Percentiles rank a stretch among this genome's conserved stretches.
Evolutionary conservation across 2,888 invertebrate genomes (phyloP).

Genomic region (Lithophane semibrunnea): DNA sequence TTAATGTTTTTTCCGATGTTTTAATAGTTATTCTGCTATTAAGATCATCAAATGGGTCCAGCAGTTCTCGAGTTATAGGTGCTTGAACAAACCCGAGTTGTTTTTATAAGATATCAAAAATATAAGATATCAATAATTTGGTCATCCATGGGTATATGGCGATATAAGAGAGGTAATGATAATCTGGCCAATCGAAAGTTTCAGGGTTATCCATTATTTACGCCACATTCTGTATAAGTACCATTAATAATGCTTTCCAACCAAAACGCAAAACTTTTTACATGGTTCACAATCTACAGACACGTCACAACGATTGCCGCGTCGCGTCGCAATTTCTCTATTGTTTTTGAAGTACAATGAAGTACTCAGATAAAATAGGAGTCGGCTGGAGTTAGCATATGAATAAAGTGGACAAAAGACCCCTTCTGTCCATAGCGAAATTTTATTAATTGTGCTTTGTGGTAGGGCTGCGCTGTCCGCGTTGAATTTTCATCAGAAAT

Average conservation of each 20-base stretch:
- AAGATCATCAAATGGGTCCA: too few relatives aligned
- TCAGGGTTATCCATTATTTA: too few relatives aligned
- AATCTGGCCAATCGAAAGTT: too few relatives aligned
- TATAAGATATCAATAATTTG: too few relatives aligned
- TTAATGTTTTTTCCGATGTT: too few relatives aligned
- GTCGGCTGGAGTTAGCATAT: slow-evolving; percentile 86
- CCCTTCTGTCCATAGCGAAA: slow-evolving; percentile 80
- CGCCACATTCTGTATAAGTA: too few relatives aligned
- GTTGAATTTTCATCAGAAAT: slow-evolving; percentile 54
- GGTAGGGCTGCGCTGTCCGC: slow-evolving; percentile 63
- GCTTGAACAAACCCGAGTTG: too few relatives aligned
- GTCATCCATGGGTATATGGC: too few relatives aligned
- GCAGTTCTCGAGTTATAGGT: too few relatives aligned
- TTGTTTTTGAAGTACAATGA: slow-evolving; percentile 85
- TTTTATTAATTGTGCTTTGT: slow-evolving; percentile 83
- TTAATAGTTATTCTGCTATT: too few relatives aligned
- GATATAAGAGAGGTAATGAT: too few relatives aligned
- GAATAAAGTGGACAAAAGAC: slow-evolving; percentile 87
- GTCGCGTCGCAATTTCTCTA: slow-evolving; percentile 76
- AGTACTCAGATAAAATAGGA: slow-evolving; percentile 80
- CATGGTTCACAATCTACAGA: slow-evolving; percentile 52
- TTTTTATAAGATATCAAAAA: too few relatives aligned
- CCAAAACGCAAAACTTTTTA: slow-evolving; percentile 48
- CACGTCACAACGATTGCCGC: slow-evolving; percentile 54
- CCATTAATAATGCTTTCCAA: slow-evolving; percentile 2